Conservation (phyloP, 2,113 vertebrate species). For the Chunga burmeisteri region DNA sequence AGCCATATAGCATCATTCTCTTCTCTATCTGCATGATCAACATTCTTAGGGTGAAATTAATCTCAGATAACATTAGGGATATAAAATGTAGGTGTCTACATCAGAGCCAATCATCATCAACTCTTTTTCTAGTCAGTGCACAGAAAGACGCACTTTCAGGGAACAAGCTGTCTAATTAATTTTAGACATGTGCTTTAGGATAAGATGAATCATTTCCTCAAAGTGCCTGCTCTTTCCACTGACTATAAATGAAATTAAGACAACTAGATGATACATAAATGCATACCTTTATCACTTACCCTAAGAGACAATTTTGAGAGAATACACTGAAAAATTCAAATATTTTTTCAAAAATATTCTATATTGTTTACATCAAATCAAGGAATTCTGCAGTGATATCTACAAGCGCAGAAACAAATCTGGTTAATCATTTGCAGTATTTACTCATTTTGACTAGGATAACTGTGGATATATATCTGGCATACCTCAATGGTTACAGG, state of each 20-base stretch:
- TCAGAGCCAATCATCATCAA: neutral
- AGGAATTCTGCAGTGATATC: neutral
- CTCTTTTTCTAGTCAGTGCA: neutral
- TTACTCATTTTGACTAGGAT: neutral
- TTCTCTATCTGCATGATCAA: neutral
- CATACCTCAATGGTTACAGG: neutral
- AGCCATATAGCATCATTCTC: neutral
- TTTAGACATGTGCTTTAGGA: slow-evolving; percentile 11
- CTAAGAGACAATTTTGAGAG: neutral
- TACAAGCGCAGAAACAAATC: neutral
- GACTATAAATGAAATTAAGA: neutral
- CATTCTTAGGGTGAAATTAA: neutral
- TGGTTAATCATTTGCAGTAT: neutral
- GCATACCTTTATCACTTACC: neutral
- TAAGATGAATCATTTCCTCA: slow-evolving; percentile 16
- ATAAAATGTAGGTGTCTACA: neutral
- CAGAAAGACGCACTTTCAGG: slow-evolving; percentile 6
- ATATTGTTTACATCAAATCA: neutral
- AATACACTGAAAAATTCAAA: neutral
- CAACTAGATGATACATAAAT: neutral
- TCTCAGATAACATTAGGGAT: neutral
- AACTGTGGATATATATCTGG: neutral
- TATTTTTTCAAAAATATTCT: neutral
- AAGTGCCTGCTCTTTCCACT: neutral
- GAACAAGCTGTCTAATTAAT: slow-evolving; percentile 17